Base-by-base conservation (phyloP, 2,888 invertebrate genomes). In the Sinotaia quadrata region DNA sequence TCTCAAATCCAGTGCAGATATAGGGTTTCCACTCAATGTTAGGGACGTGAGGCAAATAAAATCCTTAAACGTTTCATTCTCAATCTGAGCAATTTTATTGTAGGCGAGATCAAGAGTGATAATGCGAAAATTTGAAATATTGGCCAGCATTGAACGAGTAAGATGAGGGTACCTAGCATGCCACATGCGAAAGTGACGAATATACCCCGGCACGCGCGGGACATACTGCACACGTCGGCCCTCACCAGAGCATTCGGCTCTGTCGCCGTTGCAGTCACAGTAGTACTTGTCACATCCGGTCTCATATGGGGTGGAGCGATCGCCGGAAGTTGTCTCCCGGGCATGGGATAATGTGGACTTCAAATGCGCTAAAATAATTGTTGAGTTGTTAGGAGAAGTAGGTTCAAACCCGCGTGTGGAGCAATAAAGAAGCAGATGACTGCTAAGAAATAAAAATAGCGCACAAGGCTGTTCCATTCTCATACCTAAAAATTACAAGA, bases 51-150 rank as follows among this genome's bases (percentile, higher is more conserved):
- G 24, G 2, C 41, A 3, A 3, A 4, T n/a, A 21, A 63, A 54
- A 31, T 63, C 63, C 15, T 37, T 54, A 31, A 63, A 63, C 0
- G 63, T 29, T 33, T 63, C 41, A 0, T 31, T n/a, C 3, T 36
- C 37, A 2, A 63, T 2, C 2, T 15, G 31, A 0, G 2, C 7
- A 37, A 63, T 63, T 7, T 34, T 18, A 27, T 54, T 63, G 37
- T 12, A 29, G 27, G 36, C 7, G 10, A 63, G 54, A 4, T 37
- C 31, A 29, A 63, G 15, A 15, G 21, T 15, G 7, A 12, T 15
- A n/a, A 63, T n/a, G n/a, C 41, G 4, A 31, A 54, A 41, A n/a
- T 54, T 63, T 51, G 63, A 63, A 33, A 63, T 5, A 18, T 54
- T 52, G 54, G n/a, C 18, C 51, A 63, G 27, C 54, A 52, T 54